These are phyloP conservation scores for Salticus scenicus DNA, from an alignment of 2,888 invertebrate genomes.

Conservation along the genomic window DNA sequence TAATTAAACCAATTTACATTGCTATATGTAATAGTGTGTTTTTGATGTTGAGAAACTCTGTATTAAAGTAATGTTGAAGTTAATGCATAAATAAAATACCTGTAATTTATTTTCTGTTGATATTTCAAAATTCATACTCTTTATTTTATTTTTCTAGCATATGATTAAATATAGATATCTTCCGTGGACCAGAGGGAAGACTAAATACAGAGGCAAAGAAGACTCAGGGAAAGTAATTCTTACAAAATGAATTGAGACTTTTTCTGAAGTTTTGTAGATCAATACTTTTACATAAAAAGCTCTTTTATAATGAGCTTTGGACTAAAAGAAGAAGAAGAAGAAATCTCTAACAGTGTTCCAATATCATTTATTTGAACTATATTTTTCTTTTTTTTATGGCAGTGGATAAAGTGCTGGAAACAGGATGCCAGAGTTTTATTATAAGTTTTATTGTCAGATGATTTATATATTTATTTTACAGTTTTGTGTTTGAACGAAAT, in stretches of 20 bases:
- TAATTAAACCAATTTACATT: no score
- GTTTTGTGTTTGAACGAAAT: background rate
- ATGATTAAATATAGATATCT: constrained; percentile 99
- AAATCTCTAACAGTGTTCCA: background rate
- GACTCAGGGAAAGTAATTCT: constrained; percentile 72
- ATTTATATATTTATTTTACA: background rate
- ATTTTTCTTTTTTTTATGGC: background rate
- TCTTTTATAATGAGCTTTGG: no score
- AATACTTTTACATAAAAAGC: background rate
- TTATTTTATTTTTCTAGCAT: constrained; percentile 82
- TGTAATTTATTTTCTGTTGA: no score
- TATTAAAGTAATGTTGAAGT: no score
- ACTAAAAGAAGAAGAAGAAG: no score
- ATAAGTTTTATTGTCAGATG: background rate
- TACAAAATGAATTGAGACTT: constrained; percentile 53
- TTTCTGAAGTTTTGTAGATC: background rate
- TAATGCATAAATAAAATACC: no score
- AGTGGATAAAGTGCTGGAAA: background rate
- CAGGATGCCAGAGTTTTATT: background rate
- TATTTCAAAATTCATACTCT: no score
- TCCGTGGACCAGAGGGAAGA: constrained; percentile 97
- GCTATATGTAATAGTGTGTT: no score
- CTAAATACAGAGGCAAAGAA: constrained; percentile 72
- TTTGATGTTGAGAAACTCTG: no score
- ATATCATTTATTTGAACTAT: background rate